A percentile compares a stretch with the other conserved stretches of the same genome.
Conservation (phyloP, 2,888 invertebrate genomes). For the Ypsolopha sequella region DNA sequence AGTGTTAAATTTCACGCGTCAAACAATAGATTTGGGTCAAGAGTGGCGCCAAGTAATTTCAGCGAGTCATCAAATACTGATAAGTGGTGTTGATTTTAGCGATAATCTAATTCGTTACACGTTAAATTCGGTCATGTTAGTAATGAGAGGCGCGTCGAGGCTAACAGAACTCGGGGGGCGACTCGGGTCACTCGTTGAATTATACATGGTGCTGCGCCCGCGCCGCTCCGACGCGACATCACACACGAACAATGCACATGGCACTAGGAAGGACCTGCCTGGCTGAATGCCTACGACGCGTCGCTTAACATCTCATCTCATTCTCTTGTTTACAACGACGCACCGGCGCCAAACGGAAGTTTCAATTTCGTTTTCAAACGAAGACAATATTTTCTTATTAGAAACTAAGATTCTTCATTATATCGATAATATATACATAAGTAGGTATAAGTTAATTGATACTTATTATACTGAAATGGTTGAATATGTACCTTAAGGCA, state of each 20-base stretch:
- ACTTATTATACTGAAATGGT: too few relatives aligned
- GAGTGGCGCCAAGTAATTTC: not conserved
- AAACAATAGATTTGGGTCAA: not conserved
- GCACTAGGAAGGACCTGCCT: not conserved
- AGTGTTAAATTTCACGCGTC: constrained; percentile 2
- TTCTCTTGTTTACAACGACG: too few relatives aligned
- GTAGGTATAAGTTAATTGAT: too few relatives aligned
- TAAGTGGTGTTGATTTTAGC: constrained; percentile 31
- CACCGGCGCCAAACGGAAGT: too few relatives aligned
- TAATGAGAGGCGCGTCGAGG: constrained; percentile 34
- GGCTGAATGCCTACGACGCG: not conserved
- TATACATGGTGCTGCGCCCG: constrained; percentile 41
- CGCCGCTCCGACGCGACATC: constrained; percentile 31
- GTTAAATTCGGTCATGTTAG: constrained; percentile 50
- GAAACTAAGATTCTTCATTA: too few relatives aligned
- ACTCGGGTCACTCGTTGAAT: constrained; percentile 54
- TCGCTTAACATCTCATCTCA: too few relatives aligned
- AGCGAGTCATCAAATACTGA: not conserved
- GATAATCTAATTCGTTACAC: constrained; percentile 31
- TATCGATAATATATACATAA: too few relatives aligned
- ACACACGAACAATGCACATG: constrained; percentile 23
- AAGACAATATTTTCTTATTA: too few relatives aligned
- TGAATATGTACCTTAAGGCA: too few relatives aligned
- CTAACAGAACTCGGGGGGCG: constrained; percentile 58
- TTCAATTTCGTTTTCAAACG: too few relatives aligned